Conservation (phyloP, 1,140 invertebrate genomes). For the Orchestia grillus region DNA sequence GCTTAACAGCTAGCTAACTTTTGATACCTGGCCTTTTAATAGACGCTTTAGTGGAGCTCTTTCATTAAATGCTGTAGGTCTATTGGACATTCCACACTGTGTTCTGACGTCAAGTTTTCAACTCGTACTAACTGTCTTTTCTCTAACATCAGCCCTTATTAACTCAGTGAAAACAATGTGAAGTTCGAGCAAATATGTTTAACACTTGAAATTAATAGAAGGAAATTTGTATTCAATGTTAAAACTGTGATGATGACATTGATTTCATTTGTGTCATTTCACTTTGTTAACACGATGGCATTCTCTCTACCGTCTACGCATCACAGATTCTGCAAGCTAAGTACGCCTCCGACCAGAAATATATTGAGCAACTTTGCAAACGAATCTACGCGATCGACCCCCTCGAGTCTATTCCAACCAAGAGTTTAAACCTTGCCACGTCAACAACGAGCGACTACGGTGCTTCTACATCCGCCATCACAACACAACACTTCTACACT, state of each 20-base stretch:
- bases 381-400: constrained; percentile 68
- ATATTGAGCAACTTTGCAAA: constrained; percentile 68
- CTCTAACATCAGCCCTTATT: background rate
- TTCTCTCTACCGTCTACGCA: constrained; percentile 68
- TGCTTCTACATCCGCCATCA: constrained; percentile 43
- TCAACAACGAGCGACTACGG: constrained; percentile 62
- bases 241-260: constrained; percentile 50
- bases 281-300: constrained; percentile 48
- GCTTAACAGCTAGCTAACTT: constrained; percentile 64
- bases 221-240: background rate
- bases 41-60: background rate
- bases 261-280: constrained; percentile 40
- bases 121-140: constrained; percentile 30
- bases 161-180: background rate
- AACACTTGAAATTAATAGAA: background rate
- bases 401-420: constrained; percentile 65
- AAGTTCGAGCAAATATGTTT: constrained; percentile 11
- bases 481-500: constrained; percentile 39
- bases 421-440: constrained; percentile 62
- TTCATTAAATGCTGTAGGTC: background rate
- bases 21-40: background rate
- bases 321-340: constrained; percentile 68
- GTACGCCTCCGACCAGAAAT: constrained; percentile 68
- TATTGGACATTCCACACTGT: background rate
- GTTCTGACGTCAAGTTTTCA: background rate